Evolutionary conservation across 1,140 invertebrate genomes (phyloP).

Genomic region (Holcopasites calliopsidis): DNA sequence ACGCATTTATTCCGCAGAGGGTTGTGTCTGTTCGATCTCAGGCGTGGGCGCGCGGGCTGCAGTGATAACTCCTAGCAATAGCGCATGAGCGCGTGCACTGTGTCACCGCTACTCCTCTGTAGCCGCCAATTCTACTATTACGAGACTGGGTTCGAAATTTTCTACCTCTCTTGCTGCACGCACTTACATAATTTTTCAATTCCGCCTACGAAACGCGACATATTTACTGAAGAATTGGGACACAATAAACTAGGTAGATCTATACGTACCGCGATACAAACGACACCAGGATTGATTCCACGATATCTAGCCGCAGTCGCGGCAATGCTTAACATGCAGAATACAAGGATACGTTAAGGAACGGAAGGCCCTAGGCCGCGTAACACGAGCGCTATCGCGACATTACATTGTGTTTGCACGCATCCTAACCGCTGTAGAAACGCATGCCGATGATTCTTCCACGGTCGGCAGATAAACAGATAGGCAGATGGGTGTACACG

Average conservation of each 20-base stretch:
- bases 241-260: too few species aligned
- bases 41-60: constrained; percentile 52
- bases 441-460: constrained; percentile 60
- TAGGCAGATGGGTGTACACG: constrained; percentile 60
- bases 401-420: constrained; percentile 64
- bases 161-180: constrained; percentile 2
- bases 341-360: constrained; percentile 32
- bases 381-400: constrained; percentile 55
- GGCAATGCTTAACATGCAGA: constrained; percentile 18
- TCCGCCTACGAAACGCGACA: too few species aligned
- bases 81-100: constrained; percentile 51
- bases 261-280: too few species aligned
- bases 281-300: constrained; percentile 13
- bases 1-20: constrained; percentile 74
- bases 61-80: constrained; percentile 34
- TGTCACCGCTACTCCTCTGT: constrained; percentile 36
- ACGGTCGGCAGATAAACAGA: constrained; percentile 63
- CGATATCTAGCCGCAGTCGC: neutral
- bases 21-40: constrained; percentile 43
- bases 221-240: too few species aligned
- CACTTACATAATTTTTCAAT: too few species aligned
- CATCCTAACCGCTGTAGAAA: constrained; percentile 59
- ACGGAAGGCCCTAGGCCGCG: constrained; percentile 45
- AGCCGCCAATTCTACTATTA: neutral
- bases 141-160: too few species aligned